Evolutionary conservation across 2,113 vertebrate genomes (phyloP).

Genomic region (Fukomys damarensis): DNA sequence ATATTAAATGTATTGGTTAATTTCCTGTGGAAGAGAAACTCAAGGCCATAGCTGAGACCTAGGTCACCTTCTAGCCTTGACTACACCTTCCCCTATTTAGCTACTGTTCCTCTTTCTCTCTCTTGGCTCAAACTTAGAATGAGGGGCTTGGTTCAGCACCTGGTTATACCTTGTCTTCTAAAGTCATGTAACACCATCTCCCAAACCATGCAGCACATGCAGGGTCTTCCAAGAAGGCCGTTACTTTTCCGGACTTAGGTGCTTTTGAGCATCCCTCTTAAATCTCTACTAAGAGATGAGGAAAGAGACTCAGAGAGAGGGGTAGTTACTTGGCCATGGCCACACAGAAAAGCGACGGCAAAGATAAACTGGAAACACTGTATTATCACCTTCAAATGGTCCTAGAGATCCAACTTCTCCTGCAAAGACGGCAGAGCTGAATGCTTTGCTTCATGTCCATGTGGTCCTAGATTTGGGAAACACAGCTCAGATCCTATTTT

Average conservation of each 20-base stretch:
- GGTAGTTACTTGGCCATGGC: not conserved
- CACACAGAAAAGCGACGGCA: not conserved
- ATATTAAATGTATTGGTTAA: not conserved
- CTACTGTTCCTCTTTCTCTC: not conserved
- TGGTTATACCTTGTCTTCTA: not conserved
- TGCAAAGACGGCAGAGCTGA: not conserved
- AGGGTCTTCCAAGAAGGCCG: not conserved
- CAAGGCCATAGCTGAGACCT: not conserved
- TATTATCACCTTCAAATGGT: not conserved
- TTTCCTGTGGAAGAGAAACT: too few relatives aligned
- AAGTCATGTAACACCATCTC: not conserved
- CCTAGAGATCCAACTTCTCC: not conserved
- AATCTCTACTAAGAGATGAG: not conserved
- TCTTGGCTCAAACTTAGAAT: not conserved
- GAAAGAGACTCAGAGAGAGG: not conserved
- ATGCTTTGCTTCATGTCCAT: not conserved
- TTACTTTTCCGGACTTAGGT: not conserved
- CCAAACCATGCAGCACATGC: rapidly evolving
- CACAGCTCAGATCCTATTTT: not conserved
- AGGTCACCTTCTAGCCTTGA: not conserved
- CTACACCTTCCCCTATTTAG: not conserved
- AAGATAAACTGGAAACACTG: not conserved
- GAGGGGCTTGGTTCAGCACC: not conserved
- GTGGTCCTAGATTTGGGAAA: not conserved
- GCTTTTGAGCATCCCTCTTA: not conserved